These are phyloP conservation scores for Gastrophryne carolinensis DNA, from an alignment of 2,797 vertebrate genomes.

Conservation along the genomic window DNA sequence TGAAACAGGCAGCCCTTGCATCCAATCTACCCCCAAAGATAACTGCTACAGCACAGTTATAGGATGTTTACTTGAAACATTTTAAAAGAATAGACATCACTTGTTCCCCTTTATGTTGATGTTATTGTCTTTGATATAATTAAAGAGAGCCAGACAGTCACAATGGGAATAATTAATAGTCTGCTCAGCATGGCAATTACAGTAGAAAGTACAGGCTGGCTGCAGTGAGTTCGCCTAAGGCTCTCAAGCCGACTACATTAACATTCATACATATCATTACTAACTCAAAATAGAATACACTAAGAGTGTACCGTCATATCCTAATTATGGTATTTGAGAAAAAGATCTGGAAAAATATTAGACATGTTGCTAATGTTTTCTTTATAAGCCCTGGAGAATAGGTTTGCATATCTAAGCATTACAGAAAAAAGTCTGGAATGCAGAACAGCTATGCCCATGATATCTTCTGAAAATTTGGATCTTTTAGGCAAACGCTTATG, in stretches of 20 bases:
- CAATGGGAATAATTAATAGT: constrained; percentile 38
- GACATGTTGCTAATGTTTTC: background rate
- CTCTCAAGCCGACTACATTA: constrained; percentile 7
- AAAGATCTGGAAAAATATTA: background rate
- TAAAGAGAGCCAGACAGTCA: constrained; percentile 15
- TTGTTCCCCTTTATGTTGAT: constrained; percentile 23
- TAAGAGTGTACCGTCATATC: background rate
- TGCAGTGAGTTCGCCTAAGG: constrained; percentile 15
- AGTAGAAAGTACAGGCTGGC: constrained; percentile 13
- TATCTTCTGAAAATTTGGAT: too few relatives aligned
- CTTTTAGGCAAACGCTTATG: too few relatives aligned
- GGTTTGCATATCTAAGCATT: background rate
- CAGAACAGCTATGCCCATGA: too few relatives aligned
- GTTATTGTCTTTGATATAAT: constrained; percentile 39
- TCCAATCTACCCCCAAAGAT: background rate
- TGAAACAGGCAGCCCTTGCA: background rate
- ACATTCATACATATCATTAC: constrained; percentile 18
- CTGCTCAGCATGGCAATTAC: constrained; percentile 33
- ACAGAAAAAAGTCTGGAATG: background rate
- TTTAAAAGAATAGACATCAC: constrained; percentile 16
- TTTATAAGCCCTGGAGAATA: background rate
- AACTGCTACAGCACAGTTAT: background rate
- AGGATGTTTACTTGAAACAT: background rate
- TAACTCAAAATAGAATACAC: constrained; percentile 4
- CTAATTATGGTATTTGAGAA: constrained; percentile 1